Conservation (phyloP, 2,888 invertebrate genomes). For the Drosophila emarginata region DNA sequence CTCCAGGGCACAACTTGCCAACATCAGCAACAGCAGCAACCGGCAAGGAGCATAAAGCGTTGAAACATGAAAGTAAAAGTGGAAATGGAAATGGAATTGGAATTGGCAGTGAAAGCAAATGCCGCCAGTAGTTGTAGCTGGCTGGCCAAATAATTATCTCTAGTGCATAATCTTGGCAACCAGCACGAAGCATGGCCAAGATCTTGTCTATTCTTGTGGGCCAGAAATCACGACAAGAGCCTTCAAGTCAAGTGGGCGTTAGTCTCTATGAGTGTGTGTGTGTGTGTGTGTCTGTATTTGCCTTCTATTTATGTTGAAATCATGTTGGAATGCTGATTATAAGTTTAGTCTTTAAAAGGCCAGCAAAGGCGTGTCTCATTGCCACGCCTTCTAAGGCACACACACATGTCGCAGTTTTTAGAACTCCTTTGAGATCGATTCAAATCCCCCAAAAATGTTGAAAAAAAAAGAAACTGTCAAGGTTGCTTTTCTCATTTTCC, state of each 20-base stretch:
- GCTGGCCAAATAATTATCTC: constrained; percentile 70
- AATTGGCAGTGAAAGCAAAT: constrained; percentile 35
- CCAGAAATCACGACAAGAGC: constrained; percentile 56
- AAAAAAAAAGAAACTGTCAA: constrained; percentile 29
- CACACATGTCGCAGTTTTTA: constrained; percentile 27
- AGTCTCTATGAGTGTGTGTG: constrained; percentile 16
- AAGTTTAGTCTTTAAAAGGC: constrained; percentile 55
- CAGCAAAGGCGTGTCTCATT: constrained; percentile 27
- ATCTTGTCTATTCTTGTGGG: constrained; percentile 59
- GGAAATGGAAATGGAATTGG: constrained; percentile 47
- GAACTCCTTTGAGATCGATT: constrained; percentile 44
- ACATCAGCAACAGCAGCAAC: constrained; percentile 45
- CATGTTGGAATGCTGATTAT: constrained; percentile 77
- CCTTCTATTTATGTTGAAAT: constrained; percentile 64
- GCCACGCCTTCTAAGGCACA: constrained; percentile 35
- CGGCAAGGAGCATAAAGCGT: constrained; percentile 67
- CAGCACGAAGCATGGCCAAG: constrained; percentile 31
- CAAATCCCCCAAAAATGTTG: background rate
- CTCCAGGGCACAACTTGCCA: constrained; percentile 75
- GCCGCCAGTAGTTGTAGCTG: constrained; percentile 33
- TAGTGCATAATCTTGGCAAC: constrained; percentile 61
- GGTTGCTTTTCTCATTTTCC: constrained; percentile 13
- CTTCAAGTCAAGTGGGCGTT: constrained; percentile 25
- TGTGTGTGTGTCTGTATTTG: constrained; percentile 31
- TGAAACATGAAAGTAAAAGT: constrained; percentile 65